A percentile compares a stretch with the other conserved stretches of the same genome.
phyloP scores from a whole-genome alignment of 2,797 vertebrate species.

The Picus viridis region DNA sequence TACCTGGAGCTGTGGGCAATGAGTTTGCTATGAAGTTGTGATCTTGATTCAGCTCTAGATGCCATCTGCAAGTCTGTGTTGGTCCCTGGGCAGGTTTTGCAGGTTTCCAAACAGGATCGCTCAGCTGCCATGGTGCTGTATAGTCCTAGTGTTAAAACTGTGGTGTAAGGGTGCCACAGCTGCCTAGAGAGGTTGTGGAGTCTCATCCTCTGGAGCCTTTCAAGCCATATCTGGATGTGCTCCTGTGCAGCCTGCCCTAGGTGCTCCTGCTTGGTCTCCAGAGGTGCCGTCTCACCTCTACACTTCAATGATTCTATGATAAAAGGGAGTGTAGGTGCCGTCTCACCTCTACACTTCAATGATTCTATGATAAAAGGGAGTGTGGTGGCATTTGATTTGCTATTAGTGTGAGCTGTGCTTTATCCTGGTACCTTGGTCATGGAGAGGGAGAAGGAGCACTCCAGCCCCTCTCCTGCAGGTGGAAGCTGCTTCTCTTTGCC shows the following conservation, averaged over 20 bases:
- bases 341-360: too few species aligned
- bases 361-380: too few species aligned
- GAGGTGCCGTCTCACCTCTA: too few species aligned
- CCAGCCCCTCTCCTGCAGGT: not conserved
- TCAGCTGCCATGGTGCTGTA: not conserved
- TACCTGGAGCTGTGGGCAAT: accelerated
- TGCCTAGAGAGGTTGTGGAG: too few species aligned
- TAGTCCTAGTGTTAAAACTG: not conserved
- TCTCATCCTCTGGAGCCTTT: too few species aligned
- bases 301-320: too few species aligned
- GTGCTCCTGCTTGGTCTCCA: too few species aligned
- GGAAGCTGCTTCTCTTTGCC: not conserved
- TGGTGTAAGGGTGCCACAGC: not conserved
- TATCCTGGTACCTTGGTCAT: not conserved
- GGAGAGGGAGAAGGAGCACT: not conserved
- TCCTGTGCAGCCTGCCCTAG: too few species aligned
- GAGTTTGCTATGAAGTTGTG: not conserved
- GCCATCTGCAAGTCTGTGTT: not conserved
- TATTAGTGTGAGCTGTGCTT: not conserved
- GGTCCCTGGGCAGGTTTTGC: not conserved
- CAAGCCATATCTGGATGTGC: too few species aligned
- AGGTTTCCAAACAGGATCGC: not conserved
- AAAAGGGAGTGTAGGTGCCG: too few species aligned
- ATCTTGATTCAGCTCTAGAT: accelerated
- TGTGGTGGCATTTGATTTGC: not conserved